Evolutionary conservation across 2,113 vertebrate species (phyloP), one percentile per base, ranked within the genome.

Genomic region (Neodontobutis hainanensis): DNA sequence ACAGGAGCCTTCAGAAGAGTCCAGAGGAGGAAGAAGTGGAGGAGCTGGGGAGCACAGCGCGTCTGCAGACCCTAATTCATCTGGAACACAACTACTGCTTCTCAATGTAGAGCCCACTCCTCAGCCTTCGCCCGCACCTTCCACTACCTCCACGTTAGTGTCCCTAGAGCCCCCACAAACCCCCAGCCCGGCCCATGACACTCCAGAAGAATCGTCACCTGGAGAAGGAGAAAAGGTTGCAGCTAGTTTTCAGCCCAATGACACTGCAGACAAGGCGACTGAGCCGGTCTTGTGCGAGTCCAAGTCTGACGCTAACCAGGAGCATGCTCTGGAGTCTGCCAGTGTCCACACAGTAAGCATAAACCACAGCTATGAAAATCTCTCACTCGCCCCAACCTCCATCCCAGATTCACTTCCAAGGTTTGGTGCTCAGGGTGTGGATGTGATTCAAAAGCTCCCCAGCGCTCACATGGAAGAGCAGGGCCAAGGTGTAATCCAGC

Each of bases 31-130:
- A 91, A 86, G 76, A 76, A 71, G 78, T 47, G 85, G 92, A 92
- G 86, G 75, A 70, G 57, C 86, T 65, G 12, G 87, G 89, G 94
- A 91, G 71, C 83, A 93, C 89, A 92, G 92, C 89, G 68, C 92
- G 88, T 81, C 87, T 77, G 85, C 94, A 88, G 92, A 91, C 83
- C 15, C 94, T 85, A 78, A 93, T 94, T 83, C 90, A 92, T 92
- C 95, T 94, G 86, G 97, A 99, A 47, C 97, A 99, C 97, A 99
- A 95, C 78, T 99, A 99, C 89, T 95, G 95, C 63, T 92, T 93
- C 69, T 92, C 92, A 70, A 66, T 90, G 67, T 92, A 92, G 89
- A 92, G 15, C 65, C 58, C 16, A 53, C 45, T 4, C 35, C 79
- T 5, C 82, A 78, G 55, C 55, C 78, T 2, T 81, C 85, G 3